phyloP scores from a whole-genome alignment of 2,113 vertebrate species.

The Muscicapa adusta region DNA sequence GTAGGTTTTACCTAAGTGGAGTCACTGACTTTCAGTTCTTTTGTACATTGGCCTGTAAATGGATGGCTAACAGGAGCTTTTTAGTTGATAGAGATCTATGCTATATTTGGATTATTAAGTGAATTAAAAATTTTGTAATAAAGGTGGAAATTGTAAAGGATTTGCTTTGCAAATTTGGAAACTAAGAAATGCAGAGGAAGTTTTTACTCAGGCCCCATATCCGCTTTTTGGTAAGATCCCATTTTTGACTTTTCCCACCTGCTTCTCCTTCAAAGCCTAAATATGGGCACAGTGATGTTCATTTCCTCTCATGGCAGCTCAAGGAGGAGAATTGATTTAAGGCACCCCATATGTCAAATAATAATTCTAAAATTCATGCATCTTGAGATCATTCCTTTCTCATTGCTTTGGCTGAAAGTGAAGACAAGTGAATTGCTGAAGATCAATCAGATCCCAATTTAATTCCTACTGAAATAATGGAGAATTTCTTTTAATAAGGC shows the following conservation, averaged over 20 bases:
- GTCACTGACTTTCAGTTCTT: background rate
- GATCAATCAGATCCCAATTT: background rate
- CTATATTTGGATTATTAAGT: background rate
- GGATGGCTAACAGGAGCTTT: background rate
- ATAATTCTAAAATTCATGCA: background rate
- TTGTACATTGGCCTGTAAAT: background rate
- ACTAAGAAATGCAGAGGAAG: background rate
- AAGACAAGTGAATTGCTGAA: background rate
- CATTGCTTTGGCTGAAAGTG: background rate
- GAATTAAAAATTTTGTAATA: background rate
- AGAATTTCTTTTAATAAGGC: background rate
- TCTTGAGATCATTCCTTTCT: background rate
- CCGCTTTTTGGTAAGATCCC: background rate
- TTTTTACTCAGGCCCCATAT: constrained; percentile 1
- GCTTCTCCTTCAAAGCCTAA: background rate
- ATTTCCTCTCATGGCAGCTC: background rate
- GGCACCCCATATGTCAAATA: background rate
- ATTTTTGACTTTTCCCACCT: background rate
- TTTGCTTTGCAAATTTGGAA: constrained; percentile 33
- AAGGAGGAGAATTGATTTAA: background rate
- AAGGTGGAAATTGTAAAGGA: constrained; percentile 4
- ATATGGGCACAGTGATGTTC: background rate
- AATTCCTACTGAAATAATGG: background rate
- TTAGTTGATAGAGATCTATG: background rate
- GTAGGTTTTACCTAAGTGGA: background rate